These are phyloP conservation scores for Clarias pachynema DNA, from an alignment of 2,797 vertebrate genomes.

Conservation along the genomic window DNA sequence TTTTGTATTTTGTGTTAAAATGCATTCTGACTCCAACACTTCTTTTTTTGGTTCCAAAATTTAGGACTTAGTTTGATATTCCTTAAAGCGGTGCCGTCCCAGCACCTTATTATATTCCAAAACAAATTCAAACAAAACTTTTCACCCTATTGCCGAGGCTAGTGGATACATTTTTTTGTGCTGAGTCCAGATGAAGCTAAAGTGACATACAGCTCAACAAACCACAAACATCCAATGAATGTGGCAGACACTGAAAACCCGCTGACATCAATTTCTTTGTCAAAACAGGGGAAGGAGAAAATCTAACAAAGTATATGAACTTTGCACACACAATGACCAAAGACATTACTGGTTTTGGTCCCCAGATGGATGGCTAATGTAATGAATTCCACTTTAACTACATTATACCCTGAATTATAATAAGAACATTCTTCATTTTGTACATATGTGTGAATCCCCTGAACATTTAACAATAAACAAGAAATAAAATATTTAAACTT, in stretches of 20 bases:
- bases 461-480: not conserved
- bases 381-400: not conserved
- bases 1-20: not conserved
- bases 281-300: not conserved
- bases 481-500: not conserved
- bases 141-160: not conserved
- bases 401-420: not conserved
- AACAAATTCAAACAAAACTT: slow-evolving; percentile 7
- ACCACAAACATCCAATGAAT: not conserved
- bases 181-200: not conserved
- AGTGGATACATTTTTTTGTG: not conserved
- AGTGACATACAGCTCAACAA: not conserved
- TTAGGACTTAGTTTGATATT: not conserved
- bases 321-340: not conserved
- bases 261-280: not conserved
- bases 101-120: not conserved
- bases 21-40: not conserved
- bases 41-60: not conserved
- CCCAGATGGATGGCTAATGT: not conserved
- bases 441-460: not conserved
- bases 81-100: not conserved
- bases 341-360: not conserved
- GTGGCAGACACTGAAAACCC: not conserved
- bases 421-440: not conserved
- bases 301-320: not conserved